Percentiles rank a stretch among this genome's conserved stretches.
Evolutionary conservation across 2,113 vertebrate genomes (phyloP).

Genomic region (Brachyhypopomus occidentalis): DNA sequence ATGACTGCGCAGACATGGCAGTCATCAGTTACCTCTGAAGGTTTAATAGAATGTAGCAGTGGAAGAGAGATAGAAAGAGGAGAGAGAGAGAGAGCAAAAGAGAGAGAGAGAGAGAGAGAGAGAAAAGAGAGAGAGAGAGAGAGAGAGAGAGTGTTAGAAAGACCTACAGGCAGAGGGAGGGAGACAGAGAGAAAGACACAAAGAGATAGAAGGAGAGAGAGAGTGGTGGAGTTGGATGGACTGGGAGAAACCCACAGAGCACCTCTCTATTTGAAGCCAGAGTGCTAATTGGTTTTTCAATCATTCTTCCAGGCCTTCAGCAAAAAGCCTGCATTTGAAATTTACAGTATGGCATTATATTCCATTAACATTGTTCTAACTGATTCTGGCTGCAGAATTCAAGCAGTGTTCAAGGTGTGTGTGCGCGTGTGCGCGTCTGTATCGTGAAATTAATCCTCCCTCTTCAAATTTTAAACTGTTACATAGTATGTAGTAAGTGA

Average conservation of each 20-base stretch:
- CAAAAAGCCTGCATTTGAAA: slow-evolving; percentile 17
- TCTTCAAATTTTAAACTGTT: no score
- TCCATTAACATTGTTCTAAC: slow-evolving; percentile 33
- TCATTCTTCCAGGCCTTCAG: slow-evolving; percentile 33
- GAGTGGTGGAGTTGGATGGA: neutral
- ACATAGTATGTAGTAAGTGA: no score
- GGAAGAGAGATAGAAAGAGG: slow-evolving; percentile 25
- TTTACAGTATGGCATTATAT: slow-evolving; percentile 34
- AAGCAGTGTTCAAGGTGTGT: no score
- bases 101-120: neutral
- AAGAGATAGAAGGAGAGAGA: neutral
- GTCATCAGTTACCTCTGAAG: slow-evolving; percentile 70
- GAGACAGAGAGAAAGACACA: neutral
- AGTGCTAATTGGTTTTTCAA: slow-evolving; percentile 41
- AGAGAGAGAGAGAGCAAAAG: neutral
- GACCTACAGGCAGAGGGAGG: neutral
- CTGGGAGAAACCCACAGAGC: neutral
- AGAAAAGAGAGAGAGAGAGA: neutral
- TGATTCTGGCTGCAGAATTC: neutral
- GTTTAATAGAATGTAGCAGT: slow-evolving; percentile 67
- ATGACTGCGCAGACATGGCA: slow-evolving; percentile 40
- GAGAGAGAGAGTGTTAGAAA: no score
- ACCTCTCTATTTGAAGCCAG: slow-evolving; percentile 19
- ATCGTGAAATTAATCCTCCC: no score
- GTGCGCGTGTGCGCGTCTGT: no score